These are phyloP conservation scores for Microplitis mediator DNA, from an alignment of 1,140 invertebrate genomes.

Conservation along the genomic window DNA sequence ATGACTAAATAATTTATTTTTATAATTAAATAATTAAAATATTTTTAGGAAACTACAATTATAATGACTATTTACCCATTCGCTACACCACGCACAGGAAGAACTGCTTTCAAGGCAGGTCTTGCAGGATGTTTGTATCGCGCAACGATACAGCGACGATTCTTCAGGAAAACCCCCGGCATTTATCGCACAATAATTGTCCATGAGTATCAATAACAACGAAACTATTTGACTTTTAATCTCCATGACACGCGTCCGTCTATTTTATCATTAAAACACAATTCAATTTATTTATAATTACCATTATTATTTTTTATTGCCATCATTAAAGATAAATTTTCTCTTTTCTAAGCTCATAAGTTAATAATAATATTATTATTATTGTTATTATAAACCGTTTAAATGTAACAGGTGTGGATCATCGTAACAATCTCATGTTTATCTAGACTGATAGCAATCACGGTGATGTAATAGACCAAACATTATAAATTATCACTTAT, in stretches of 20 bases:
- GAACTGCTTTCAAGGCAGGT: constrained; percentile 27
- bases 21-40: not conserved
- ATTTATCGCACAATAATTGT: not conserved
- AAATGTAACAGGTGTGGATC: too few relatives aligned
- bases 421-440: too few relatives aligned
- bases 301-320: not conserved
- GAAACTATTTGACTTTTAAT: not conserved
- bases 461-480: too few relatives aligned
- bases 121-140: constrained; percentile 28
- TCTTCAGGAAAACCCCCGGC: constrained; percentile 11
- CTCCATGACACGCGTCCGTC: not conserved
- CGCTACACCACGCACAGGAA: constrained; percentile 30
- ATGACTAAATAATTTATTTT: constrained; percentile 40
- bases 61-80: constrained; percentile 21
- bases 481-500: too few relatives aligned
- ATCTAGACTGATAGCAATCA: too few relatives aligned
- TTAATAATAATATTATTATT: too few relatives aligned
- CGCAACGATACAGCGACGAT: constrained; percentile 15
- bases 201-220: constrained; percentile 3
- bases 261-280: not conserved
- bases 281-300: not conserved
- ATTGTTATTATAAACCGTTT: too few relatives aligned
- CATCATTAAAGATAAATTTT: not conserved
- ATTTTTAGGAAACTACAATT: not conserved
- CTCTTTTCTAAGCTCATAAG: too few relatives aligned